These are phyloP conservation scores for Galerucella pusilla DNA, from an alignment of 2,888 invertebrate genomes.

Conservation along the genomic window DNA sequence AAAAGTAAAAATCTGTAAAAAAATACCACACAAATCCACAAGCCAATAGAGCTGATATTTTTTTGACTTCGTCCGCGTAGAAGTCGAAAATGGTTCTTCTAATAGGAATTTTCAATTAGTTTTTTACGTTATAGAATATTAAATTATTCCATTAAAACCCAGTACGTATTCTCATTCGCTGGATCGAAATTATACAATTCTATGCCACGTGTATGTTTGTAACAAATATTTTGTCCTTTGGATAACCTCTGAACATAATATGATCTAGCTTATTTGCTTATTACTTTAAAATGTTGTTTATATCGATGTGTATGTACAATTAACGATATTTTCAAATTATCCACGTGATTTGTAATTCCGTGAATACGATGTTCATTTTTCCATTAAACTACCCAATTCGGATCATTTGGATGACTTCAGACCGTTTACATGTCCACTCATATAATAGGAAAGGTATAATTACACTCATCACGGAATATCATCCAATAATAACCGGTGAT, in stretches of 20 bases:
- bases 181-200: not conserved
- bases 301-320: not conserved
- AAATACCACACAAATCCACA: too few species aligned
- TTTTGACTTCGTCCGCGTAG: too few species aligned
- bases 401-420: slow-evolving; percentile 8
- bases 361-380: not conserved
- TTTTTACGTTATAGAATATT: too few species aligned
- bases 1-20: too few species aligned
- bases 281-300: not conserved
- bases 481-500: slow-evolving; percentile 14
- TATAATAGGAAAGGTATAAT: slow-evolving; percentile 6
- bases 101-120: too few species aligned
- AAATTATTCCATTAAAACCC: too few species aligned
- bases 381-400: not conserved
- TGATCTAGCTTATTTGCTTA: not conserved
- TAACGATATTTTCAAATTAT: not conserved
- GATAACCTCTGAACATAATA: not conserved
- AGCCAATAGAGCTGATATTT: too few species aligned
- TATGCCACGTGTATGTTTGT: not conserved
- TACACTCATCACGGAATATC: slow-evolving; percentile 14
- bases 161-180: too few species aligned
- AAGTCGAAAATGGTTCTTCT: too few species aligned
- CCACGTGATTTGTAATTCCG: not conserved
- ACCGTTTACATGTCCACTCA: not conserved
- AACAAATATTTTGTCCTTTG: not conserved